phyloP scores from a whole-genome alignment of 2,797 vertebrate species.

The Oreochromis mossambicus region DNA sequence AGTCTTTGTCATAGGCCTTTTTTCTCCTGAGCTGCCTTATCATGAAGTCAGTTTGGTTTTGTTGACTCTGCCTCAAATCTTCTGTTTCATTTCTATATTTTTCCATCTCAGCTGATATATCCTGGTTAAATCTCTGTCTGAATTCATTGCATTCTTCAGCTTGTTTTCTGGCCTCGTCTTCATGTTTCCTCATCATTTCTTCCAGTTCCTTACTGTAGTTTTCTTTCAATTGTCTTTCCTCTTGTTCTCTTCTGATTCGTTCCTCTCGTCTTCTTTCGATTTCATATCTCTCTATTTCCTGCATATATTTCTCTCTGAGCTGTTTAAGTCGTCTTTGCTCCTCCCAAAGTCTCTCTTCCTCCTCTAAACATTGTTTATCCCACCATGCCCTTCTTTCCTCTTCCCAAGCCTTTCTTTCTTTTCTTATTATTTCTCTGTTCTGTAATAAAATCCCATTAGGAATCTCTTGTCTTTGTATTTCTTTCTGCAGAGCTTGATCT shows the following conservation, averaged over 20 bases:
- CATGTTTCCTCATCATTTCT: not conserved
- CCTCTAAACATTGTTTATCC: not conserved
- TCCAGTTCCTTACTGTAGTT: not conserved
- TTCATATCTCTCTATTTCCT: not conserved
- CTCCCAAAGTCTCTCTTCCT: not conserved
- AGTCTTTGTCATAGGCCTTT: not conserved
- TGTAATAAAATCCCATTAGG: rapidly evolving
- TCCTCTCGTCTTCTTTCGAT: not conserved
- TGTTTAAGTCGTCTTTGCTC: not conserved
- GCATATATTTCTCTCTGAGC: not conserved
- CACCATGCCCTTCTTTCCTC: not conserved
- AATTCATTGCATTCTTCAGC: constrained; percentile 21
- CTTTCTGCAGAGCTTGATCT: not conserved
- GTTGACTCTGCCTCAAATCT: not conserved
- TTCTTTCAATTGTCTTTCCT: not conserved
- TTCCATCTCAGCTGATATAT: not conserved
- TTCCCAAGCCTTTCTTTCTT: not conserved
- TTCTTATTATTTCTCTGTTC: not conserved
- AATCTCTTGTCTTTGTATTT: rapidly evolving
- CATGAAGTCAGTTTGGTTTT: not conserved
- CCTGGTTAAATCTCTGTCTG: not conserved
- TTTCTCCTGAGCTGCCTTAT: not conserved
- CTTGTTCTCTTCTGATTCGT: not conserved
- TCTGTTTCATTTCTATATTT: not conserved
- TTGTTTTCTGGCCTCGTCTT: constrained; percentile 20